Evolutionary conservation across 2,113 vertebrate genomes (phyloP).

Genomic region (Edolisoma coerulescens): DNA sequence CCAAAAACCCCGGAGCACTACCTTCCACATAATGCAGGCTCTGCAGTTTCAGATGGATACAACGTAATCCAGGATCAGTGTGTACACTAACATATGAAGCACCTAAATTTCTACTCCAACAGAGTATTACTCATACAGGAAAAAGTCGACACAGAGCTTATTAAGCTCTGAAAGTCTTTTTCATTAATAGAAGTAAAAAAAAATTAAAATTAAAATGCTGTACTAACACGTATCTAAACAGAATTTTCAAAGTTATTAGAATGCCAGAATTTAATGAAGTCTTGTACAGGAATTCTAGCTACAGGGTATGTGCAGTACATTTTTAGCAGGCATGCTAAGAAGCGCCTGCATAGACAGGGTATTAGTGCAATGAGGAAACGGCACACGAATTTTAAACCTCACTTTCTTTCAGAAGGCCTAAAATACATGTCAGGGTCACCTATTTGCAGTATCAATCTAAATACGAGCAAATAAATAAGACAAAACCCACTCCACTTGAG

Average conservation of each 20-base stretch:
- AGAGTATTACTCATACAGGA: background rate
- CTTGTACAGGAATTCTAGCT: background rate
- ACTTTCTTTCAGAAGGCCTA: background rate
- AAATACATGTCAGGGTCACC: background rate
- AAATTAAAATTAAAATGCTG: background rate
- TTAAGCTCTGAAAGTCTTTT: background rate
- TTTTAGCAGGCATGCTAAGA: background rate
- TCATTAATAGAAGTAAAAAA: background rate
- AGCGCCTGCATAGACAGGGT: background rate
- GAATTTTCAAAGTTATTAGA: background rate
- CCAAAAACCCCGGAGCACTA: background rate
- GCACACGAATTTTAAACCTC: background rate
- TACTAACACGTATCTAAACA: background rate
- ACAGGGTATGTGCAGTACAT: background rate
- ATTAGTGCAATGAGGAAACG: background rate
- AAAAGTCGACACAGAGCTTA: background rate
- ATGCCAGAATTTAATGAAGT: background rate
- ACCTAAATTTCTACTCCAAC: background rate
- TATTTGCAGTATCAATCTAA: background rate
- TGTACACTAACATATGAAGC: fast-evolving
- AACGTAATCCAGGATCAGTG: background rate
- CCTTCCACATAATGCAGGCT: background rate
- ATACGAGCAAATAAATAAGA: fast-evolving
- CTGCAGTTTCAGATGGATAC: background rate
- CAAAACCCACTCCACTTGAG: background rate